Base-by-base conservation (phyloP, 2,113 vertebrate species). In the Salvator merianae region DNA sequence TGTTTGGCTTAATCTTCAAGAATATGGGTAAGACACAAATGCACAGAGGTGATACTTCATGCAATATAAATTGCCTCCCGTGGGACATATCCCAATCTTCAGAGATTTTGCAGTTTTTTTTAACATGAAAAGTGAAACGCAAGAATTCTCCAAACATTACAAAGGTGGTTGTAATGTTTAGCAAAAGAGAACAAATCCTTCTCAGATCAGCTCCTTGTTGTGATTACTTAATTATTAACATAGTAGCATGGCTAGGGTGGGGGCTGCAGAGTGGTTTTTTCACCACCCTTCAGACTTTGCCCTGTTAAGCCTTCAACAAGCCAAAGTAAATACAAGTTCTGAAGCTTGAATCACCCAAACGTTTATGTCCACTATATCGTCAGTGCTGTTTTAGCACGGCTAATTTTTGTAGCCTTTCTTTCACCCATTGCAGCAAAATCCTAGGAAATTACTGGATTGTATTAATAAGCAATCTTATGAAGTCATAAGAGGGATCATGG, bases 141-240 rank as follows among this genome's bases (percentile, higher is more conserved):
- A 70, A 12, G 26, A 55, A 50, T 9, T 63, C 30, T 22, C 43
- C n/a, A 32, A 66, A 59, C 14, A 34, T 68, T 62, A 32, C 40
- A 47, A 55, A 81, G 6, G 13, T 47, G 1, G 6, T 74, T 38
- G 47, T 32, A 28, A 82, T 36, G 69, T 16, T 7, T 13, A 69
- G 36, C 28, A n/a, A 76, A 71, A 63, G 32, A 72, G 65, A 73
- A 73, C 16, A 43, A 79, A 36, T 62, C n/a, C 76, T 85, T 77
- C 40, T 22, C 40, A 77, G 47, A 50, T 10, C 53, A 66, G 20
- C 53, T 79, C 32, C 69, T 65, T n/a, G 76, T n/a, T 77, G 53
- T 6, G 26, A 43, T 78, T 62, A 36, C 22, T 79, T 83, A 87
- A 87, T 87, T 55, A 87, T 87, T 87, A 87, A 87, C 85, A 55